Base-by-base conservation (phyloP, 1,140 invertebrate genomes). In the Tetranychus urticae region DNA sequence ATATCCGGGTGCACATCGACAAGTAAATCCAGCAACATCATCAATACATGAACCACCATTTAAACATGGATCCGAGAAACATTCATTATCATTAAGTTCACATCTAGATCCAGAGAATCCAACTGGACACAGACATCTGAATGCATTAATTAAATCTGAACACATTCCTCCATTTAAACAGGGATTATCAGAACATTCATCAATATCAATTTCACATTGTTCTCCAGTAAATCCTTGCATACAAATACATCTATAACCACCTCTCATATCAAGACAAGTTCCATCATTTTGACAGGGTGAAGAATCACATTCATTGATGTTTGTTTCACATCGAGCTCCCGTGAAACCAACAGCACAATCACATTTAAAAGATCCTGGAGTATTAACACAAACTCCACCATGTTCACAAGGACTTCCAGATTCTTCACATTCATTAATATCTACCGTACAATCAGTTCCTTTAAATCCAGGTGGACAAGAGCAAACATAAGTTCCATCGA, bases 341-440 rank as follows among this genome's bases (percentile, higher is more conserved):
- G 85, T 88, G 76, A 91, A 92, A 31, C 88, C 88, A 63, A 87
- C 83, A 1, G 84, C 85, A 67, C 89, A 93, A 70, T 89, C 88
- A 73, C 87, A 94, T 7, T 81, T 81, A 70, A 90, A 93, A 3
- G 86, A 89, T 0, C 90, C 90, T 0, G 88, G 88, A 0, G 88
- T 92, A 74, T 94, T 94, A 13, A 93, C 88, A 71, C 90, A 94
- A 34, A 57, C 65, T 13, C 66, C 69, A n/a, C 68, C 70, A 65
- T 75, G 72, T 65, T 74, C 72, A 66, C 74, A 75, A 7, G 71
- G 71, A 1, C 67, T 66, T 13, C 67, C 65, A 39, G 65, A 81
- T 87, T 81, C 92, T 88, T 68, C 91, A 71, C 92, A 97, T 74
- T 97, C 92, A 69, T 97, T 81, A 63, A 96, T 85, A 70, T 97